Conservation (phyloP, 1,140 invertebrate species). For the Sinonovacula constricta region DNA sequence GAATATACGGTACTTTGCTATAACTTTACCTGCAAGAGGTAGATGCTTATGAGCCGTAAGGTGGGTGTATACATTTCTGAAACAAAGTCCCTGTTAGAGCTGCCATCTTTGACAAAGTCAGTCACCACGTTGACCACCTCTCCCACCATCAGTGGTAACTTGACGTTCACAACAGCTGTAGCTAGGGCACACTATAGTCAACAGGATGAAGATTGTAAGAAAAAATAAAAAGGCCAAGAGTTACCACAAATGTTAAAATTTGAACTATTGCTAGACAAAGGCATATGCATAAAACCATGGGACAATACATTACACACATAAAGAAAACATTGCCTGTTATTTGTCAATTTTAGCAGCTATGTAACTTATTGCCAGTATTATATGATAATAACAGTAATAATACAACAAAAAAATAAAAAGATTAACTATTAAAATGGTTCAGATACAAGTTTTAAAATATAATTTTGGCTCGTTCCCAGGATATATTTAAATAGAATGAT, state of each 20-base stretch:
- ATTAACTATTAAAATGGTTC: not conserved
- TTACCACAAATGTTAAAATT: not conserved
- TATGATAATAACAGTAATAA: not conserved
- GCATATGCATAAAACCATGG: not conserved
- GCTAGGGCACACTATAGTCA: constrained; percentile 85
- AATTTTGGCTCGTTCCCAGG: too few species aligned
- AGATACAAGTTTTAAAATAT: not conserved
- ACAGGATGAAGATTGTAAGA: constrained; percentile 3
- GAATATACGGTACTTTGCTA: too few species aligned
- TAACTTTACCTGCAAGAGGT: constrained; percentile 86
- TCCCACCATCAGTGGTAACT: constrained; percentile 88
- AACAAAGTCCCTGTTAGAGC: constrained; percentile 78
- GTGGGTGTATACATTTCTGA: constrained; percentile 84
- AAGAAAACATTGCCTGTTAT: not conserved
- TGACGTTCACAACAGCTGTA: constrained; percentile 89
- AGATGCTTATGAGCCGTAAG: constrained; percentile 83
- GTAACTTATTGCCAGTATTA: not conserved
- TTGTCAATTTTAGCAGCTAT: too few species aligned
- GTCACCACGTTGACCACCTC: constrained; percentile 87
- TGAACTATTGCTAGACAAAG: not conserved
- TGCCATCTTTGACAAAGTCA: constrained; percentile 72
- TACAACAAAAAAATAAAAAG: not conserved
- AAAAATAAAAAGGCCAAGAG: not conserved
- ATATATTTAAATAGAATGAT: too few species aligned
- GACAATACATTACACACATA: not conserved